A percentile compares a stretch with the other conserved stretches of the same genome.
These are phyloP conservation scores for Delphinus delphis DNA, from an alignment of 2,113 vertebrate genomes.

Conservation along the genomic window DNA sequence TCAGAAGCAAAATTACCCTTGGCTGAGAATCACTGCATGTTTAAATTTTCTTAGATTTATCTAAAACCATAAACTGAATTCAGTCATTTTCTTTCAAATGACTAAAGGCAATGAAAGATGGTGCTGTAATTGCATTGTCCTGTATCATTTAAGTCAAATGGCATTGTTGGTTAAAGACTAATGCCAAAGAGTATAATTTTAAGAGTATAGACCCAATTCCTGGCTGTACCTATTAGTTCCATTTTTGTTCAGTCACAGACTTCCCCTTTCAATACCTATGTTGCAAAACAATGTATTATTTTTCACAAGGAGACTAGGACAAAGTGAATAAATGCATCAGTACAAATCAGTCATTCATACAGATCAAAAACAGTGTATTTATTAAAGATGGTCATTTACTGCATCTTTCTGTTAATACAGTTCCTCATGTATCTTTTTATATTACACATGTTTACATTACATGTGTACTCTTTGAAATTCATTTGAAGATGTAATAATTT, in stretches of 20 bases:
- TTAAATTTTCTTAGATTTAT: not conserved
- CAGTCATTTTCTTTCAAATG: not conserved
- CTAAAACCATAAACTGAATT: not conserved
- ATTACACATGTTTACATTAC: not conserved
- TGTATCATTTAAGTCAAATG: not conserved
- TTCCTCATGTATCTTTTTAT: not conserved
- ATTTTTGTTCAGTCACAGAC: not conserved
- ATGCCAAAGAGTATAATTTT: not conserved
- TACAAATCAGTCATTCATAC: not conserved
- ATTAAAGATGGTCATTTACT: not conserved
- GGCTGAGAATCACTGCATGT: not conserved
- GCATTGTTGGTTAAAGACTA: not conserved
- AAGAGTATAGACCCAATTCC: not conserved
- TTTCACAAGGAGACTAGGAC: not conserved
- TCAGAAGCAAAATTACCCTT: not conserved
- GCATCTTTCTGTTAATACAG: not conserved
- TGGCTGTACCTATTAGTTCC: not conserved
- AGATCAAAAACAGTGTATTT: not conserved
- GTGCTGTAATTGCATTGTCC: not conserved
- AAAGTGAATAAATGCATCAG: not conserved
- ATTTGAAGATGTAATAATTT: not conserved
- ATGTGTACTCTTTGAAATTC: not conserved
- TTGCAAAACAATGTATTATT: not conserved
- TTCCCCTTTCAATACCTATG: not conserved
- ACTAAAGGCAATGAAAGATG: not conserved